Conservation (phyloP, 2,797 vertebrate species). For the Catamblyrhynchus diadema region DNA sequence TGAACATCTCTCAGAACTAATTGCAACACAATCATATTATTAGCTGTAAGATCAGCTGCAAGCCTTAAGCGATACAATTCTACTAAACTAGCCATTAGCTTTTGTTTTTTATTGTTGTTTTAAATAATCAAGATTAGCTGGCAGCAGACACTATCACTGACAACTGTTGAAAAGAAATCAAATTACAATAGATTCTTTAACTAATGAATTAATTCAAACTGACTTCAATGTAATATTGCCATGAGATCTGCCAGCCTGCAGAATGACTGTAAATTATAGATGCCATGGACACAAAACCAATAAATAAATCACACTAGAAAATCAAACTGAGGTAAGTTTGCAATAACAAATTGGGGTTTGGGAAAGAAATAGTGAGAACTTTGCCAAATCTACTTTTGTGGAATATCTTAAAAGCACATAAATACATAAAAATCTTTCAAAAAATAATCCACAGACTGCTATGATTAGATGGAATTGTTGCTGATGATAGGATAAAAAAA, state of each 20-base stretch:
- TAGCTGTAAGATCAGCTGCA: slow-evolving; percentile 47
- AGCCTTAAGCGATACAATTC: slow-evolving; percentile 40
- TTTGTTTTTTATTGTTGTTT: background rate
- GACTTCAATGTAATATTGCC: background rate
- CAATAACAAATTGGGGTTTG: background rate
- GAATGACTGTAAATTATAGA: background rate
- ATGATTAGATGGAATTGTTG: background rate
- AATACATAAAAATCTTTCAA: background rate
- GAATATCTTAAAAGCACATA: background rate
- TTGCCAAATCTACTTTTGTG: background rate
- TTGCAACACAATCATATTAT: background rate
- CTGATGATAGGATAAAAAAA: background rate
- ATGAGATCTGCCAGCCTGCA: background rate
- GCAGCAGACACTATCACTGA: slow-evolving; percentile 3
- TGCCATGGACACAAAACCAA: background rate
- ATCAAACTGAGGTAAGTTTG: background rate
- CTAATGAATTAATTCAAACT: slow-evolving; percentile 38
- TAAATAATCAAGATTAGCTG: slow-evolving; percentile 59
- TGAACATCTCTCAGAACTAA: slow-evolving; percentile 47
- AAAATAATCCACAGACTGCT: background rate
- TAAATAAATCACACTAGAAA: background rate
- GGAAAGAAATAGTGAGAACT: background rate
- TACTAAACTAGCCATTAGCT: slow-evolving; percentile 7
- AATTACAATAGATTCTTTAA: slow-evolving; percentile 29
- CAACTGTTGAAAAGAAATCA: slow-evolving; percentile 21